Evolutionary conservation across 2,113 vertebrate genomes (phyloP).

Genomic region (Nematolebias whitei): DNA sequence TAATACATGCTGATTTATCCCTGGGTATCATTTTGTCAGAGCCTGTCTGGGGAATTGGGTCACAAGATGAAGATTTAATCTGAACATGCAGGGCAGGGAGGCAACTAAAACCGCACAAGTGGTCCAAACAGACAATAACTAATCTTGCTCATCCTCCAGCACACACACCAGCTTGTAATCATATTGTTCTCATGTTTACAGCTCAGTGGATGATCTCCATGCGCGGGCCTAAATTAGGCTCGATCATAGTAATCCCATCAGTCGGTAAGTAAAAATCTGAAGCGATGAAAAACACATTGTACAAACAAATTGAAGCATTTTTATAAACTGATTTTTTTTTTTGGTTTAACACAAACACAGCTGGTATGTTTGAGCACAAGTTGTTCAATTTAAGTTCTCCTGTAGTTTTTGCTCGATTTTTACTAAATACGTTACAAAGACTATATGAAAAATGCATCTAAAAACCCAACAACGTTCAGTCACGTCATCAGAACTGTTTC

Average conservation of each 20-base stretch:
- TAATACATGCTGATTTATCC: slow-evolving; percentile 62
- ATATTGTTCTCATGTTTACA: slow-evolving; percentile 60
- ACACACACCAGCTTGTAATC: slow-evolving; percentile 46
- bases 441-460: no score
- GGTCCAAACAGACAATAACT: slow-evolving; percentile 53
- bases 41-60: slow-evolving; percentile 64
- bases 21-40: slow-evolving; percentile 56
- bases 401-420: no score
- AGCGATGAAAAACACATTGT: neutral
- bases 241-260: slow-evolving; percentile 54
- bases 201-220: slow-evolving; percentile 42
- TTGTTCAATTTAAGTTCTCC: no score
- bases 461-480: no score
- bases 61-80: slow-evolving; percentile 62
- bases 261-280: slow-evolving; percentile 14
- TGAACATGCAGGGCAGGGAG: slow-evolving; percentile 55
- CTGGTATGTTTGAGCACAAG: no score
- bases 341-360: no score
- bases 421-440: no score
- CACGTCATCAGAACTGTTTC: no score
- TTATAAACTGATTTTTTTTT: no score
- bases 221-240: slow-evolving; percentile 38
- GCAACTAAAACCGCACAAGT: slow-evolving; percentile 37
- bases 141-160: slow-evolving; percentile 49
- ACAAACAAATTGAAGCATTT: neutral